Evolutionary conservation across 2,113 vertebrate genomes (phyloP).

Genomic region (Nematolebias whitei): DNA sequence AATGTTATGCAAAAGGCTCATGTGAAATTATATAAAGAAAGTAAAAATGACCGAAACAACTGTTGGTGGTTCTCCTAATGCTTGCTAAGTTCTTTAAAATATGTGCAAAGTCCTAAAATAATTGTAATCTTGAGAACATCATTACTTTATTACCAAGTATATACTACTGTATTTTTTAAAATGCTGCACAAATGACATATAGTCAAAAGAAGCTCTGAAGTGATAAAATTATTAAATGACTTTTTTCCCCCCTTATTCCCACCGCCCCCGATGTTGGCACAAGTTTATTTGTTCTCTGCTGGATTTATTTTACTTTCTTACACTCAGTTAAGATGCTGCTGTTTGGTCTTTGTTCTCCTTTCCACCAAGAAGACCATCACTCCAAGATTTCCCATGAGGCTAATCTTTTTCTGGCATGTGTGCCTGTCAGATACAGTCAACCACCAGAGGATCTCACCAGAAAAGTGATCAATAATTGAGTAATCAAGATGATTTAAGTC

Average conservation of each 20-base stretch:
- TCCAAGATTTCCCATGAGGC: constrained; percentile 16
- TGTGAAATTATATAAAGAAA: too few species aligned
- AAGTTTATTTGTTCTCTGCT: neutral
- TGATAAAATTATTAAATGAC: neutral
- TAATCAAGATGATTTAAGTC: constrained; percentile 58
- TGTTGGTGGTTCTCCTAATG: too few species aligned
- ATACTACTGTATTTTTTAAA: too few species aligned
- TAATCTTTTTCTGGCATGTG: constrained; percentile 35
- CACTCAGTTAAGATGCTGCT: constrained; percentile 39
- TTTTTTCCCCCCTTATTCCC: neutral
- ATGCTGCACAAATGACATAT: too few species aligned
- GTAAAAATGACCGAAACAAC: too few species aligned
- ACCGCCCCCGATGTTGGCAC: too few species aligned
- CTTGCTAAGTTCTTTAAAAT: too few species aligned
- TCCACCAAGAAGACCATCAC: constrained; percentile 29
- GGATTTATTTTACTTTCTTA: constrained; percentile 27
- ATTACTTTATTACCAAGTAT: too few species aligned
- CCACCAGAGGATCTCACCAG: constrained; percentile 35
- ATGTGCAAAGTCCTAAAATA: too few species aligned
- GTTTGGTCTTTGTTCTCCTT: constrained; percentile 38
- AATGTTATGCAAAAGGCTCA: too few species aligned
- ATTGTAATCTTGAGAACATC: too few species aligned
- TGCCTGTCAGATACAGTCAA: constrained; percentile 32
- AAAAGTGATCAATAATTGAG: constrained; percentile 38
- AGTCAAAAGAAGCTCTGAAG: too few species aligned